Base-by-base conservation (phyloP, 2,113 vertebrate genomes). In the Syngnathus typhle region DNA sequence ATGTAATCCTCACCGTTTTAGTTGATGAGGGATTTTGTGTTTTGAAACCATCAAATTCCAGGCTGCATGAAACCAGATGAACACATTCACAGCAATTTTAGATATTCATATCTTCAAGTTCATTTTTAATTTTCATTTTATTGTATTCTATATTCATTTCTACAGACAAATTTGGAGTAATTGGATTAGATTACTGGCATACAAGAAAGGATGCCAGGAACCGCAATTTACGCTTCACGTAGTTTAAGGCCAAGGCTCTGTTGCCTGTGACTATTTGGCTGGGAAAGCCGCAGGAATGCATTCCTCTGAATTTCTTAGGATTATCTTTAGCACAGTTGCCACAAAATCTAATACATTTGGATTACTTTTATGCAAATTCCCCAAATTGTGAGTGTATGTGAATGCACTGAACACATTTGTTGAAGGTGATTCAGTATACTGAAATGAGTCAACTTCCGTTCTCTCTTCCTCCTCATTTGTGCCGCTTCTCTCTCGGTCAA, bases 401-500 rank as follows among this genome's bases (percentile, higher is more conserved):
- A 44, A 13, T 41, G 54, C 37, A 66, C 6, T 21, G 23, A 68
- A 60, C 55, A 43, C 15, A 36, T 36, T 58, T 15, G 6, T 5
- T 66, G 76, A 70, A 85, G 82, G 84, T 81, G 75, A 80, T 52
- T 10, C 61, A 3, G 49, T n/a, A n/a, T 52, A 21, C 7, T 85
- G 85, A 65, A 77, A 79, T 86, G 79, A 71, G 80, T 75, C 63
- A 72, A 81, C 83, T 85, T 89, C 84, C 80, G 76, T 65, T 15
- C 37, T 77, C 54, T 82, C 78, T 85, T 87, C 84, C 84, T 70
- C 68, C 78, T 75, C 7, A 71, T 69, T 64, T 60, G 69, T 1
- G 65, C 56, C 49, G 79, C 81, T 75, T 75, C 60, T 77, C 69
- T 75, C 60, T 77, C 69, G 72, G 73, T 73, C 63, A 79, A 82